Evolutionary conservation across 2,797 vertebrate genomes (phyloP), one percentile per base, ranked within the genome.

Genomic region (Rallus crepitans): DNA sequence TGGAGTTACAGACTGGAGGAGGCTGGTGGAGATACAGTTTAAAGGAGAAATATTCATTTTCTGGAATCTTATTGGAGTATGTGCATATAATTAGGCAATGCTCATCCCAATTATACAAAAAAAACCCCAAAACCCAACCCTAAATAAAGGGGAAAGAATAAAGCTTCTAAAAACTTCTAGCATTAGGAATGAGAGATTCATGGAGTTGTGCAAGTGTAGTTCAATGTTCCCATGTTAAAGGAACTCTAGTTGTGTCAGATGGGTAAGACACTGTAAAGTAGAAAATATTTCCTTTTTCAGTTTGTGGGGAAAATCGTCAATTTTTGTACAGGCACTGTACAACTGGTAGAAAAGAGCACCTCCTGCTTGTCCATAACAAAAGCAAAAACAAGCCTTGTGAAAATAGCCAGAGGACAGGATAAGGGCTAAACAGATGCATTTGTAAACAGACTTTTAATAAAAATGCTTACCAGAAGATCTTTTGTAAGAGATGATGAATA

Each of bases 351-450:
- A 87, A 31, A 70, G 31, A 72, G 57, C 37, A 79, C 19, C 33
- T 87, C 50, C 66, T 59, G 60, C 24, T 50, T 50, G 88, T 15
- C 27, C 20, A 12, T 59, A 66, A 59, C 63, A 78, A 52, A 93
- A 71, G 11, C 16, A 9, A 42, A 68, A 75, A 64, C 25, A 4
- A 50, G 9, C 11, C 53, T 13, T 47, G 11, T 60, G n/a, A 55
- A 84, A 70, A 55, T 6, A 60, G 13, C 31, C 33, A 28, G 21
- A 80, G 27, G 19, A 82, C 16, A 63, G 50, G 30, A 83, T 87
- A 60, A 86, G 69, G 63, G 48, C 63, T 87, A 39, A 91, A 87
- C 47, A 64, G 61, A 77, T 90, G 69, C 64, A 96, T 95, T 91
- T n/a, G 82, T 71, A 56, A 18, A 69, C 76, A 12, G 19, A 56